Percentiles rank a stretch among this genome's conserved stretches.
Evolutionary conservation across 2,797 vertebrate genomes (phyloP).

Genomic region (Buceros bicornis): DNA sequence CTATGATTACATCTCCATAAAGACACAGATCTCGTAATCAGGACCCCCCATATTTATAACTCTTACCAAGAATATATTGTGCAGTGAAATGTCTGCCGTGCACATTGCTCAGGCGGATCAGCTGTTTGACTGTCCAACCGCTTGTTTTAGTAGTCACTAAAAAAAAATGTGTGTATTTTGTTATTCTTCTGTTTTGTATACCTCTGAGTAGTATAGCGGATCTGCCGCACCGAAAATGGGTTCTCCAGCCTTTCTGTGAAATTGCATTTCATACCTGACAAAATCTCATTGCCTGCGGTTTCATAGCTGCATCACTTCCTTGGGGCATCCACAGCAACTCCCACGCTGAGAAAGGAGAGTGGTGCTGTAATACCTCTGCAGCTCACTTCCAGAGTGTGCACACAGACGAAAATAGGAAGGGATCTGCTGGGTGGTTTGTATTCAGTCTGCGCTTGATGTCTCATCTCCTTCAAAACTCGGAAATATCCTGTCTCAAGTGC

Average conservation of each 20-base stretch:
- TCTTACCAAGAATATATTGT: not conserved
- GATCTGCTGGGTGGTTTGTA: not conserved
- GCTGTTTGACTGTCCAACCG: not conserved
- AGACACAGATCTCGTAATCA: not conserved
- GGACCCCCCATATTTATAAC: not conserved
- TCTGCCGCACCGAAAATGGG: not conserved
- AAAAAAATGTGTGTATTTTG: rapidly evolving
- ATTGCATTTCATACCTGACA: not conserved
- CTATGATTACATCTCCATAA: not conserved
- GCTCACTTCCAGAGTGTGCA: not conserved
- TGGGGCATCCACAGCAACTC: not conserved
- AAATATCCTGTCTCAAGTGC: not conserved
- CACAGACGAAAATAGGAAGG: not conserved
- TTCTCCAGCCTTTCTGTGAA: not conserved
- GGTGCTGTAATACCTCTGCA: not conserved
- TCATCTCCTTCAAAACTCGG: not conserved
- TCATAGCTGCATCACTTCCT: not conserved
- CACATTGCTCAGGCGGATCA: not conserved
- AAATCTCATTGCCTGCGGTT: not conserved
- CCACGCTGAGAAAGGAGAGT: not conserved
- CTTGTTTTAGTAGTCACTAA: not conserved
- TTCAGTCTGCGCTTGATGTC: not conserved
- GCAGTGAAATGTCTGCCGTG: not conserved
- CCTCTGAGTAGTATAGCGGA: not conserved
- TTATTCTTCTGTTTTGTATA: not conserved